Base-by-base conservation (phyloP, 37 sponge, comb jelly and placozoan genomes). In the Aphrocallistes beatrix region DNA sequence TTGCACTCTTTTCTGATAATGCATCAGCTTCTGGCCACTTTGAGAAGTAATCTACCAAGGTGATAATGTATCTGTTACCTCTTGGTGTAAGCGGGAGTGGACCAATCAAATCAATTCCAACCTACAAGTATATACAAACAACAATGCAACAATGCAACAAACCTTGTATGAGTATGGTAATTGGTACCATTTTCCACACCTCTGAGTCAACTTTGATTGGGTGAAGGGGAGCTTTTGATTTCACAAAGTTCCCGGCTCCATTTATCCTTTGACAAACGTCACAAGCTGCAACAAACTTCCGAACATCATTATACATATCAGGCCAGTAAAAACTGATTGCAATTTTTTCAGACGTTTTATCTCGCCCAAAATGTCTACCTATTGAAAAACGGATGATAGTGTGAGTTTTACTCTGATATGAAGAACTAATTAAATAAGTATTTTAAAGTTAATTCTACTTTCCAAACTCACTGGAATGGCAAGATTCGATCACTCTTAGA, bases 1-100 rank as follows among this genome's bases (percentile, higher is more conserved):
- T 39, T 23, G 87, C 82, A 86, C 36, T 47, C 49, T 86, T 82
- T 30, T 81, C 47, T 82, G 34, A 34, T 6, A 86, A 21, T 3
- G 87, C 38, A 40, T 86, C 87, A 36, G 87, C 87, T 42, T 86
- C 87, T 34, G 87, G 87, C 87, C 87, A 86, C 39, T 86, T 86
- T 10, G 87, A 86, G 82, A 86, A 86, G 37, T 82, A 86, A 38
- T 86, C 87, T 40, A 86, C 50, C 51, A 86, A 25, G 13, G 87
- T 86, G 36, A 86, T 50, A 19, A 86, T 82, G 87, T 86, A 86
- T 40, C 30, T 25, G 48, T 82, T 86, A 19, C 87, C 82, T 28
- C 83, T 82, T 25, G 9, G 37, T 47, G 87, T 86, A 32, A 39
- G 34, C 48, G 87, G 87, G 37, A 86, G 36, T 82, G 82, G 82